Evolutionary conservation across 2,888 invertebrate genomes (phyloP).

Genomic region (Rhingia rostrata): DNA sequence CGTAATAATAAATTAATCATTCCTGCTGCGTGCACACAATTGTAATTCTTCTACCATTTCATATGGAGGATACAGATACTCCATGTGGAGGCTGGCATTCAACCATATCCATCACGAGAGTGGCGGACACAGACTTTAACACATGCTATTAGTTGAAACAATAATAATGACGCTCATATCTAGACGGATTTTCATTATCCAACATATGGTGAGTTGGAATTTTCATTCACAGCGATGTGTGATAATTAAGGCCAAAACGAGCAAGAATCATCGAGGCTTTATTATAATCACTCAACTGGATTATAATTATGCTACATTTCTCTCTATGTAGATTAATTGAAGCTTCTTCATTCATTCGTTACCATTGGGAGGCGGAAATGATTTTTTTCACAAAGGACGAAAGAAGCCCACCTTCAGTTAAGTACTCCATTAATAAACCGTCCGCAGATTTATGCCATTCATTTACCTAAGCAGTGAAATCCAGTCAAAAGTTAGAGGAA

Average conservation of each 20-base stretch:
- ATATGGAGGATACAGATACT: background rate
- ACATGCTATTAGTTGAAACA: background rate
- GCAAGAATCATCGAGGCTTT: background rate
- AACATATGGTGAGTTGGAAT: slow-evolving; percentile 34
- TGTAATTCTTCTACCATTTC: background rate
- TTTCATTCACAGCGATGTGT: background rate
- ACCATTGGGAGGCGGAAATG: slow-evolving; percentile 15
- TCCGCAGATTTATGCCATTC: slow-evolving; percentile 21
- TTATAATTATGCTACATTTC: slow-evolving; percentile 9
- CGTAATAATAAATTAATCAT: slow-evolving; percentile 51
- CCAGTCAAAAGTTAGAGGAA: too few species aligned
- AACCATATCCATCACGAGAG: background rate
- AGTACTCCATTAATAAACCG: slow-evolving; percentile 20
- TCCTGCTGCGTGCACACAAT: slow-evolving; percentile 35
- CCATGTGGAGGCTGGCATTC: background rate
- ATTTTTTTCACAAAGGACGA: background rate
- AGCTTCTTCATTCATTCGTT: slow-evolving; percentile 4
- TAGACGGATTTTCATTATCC: slow-evolving; percentile 45
- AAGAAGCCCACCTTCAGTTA: slow-evolving; percentile 19
- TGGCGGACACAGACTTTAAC: background rate
- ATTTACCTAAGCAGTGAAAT: background rate
- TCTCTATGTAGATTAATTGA: slow-evolving; percentile 18
- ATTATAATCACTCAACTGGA: slow-evolving; percentile 38
- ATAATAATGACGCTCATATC: slow-evolving; percentile 31
- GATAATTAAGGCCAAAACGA: slow-evolving; percentile 19